These are phyloP conservation scores for Ceyx melanurus DNA, from an alignment of 2,113 vertebrate species.

Conservation along the genomic window DNA sequence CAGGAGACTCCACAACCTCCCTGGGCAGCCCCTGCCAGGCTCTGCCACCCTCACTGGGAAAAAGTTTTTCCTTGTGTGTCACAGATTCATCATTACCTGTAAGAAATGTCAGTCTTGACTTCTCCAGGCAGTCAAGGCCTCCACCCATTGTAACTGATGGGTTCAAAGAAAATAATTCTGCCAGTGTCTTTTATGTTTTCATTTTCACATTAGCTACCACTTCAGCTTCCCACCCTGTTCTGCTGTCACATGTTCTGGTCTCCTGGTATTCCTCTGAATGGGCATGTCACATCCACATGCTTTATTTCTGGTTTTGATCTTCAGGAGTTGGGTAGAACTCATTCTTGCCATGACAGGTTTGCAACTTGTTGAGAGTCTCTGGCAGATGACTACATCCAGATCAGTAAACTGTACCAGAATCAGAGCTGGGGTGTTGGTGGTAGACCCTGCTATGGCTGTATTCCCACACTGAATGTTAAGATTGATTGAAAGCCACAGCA, in stretches of 20 bases:
- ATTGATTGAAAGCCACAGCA: constrained; percentile 36
- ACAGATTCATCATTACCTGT: constrained; percentile 40
- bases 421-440: neutral
- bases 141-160: constrained; percentile 20
- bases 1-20: too few species aligned
- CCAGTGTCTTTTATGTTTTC: neutral
- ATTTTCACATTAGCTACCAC: neutral
- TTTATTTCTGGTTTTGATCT: constrained; percentile 12
- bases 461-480: constrained; percentile 2
- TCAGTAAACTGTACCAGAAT: neutral
- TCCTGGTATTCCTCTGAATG: neutral
- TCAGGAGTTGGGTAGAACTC: neutral
- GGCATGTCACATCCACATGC: neutral
- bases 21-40: neutral
- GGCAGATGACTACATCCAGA: neutral
- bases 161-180: constrained; percentile 40
- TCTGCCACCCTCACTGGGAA: neutral
- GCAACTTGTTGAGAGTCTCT: neutral
- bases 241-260: neutral
- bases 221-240: neutral
- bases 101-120: constrained; percentile 29
- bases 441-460: neutral
- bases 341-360: neutral
- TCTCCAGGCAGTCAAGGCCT: neutral
- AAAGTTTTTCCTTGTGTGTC: neutral